Conservation (phyloP, 2,113 vertebrate species). For the Physeter macrocephalus region DNA sequence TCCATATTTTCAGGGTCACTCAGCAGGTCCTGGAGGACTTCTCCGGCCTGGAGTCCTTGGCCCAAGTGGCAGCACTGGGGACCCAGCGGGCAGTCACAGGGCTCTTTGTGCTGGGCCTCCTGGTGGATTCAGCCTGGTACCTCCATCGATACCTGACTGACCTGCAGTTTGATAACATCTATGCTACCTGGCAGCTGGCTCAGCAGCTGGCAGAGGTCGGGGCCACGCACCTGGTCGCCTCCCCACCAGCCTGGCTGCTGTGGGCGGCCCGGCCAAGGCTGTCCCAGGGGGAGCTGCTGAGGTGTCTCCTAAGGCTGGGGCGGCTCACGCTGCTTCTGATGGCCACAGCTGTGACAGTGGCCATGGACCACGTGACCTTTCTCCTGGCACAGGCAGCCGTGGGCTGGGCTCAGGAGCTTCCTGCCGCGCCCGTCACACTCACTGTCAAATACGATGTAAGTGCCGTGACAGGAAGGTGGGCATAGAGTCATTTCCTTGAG, state of each 20-base stretch:
- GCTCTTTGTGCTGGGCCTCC: constrained; percentile 81
- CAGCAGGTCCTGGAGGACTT: constrained; percentile 84
- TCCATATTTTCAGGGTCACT: constrained; percentile 74
- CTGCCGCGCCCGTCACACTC: constrained; percentile 78
- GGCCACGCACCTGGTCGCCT: constrained; percentile 52
- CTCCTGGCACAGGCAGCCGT: constrained; percentile 75
- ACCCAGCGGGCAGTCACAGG: constrained; percentile 84
- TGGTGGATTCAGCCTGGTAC: constrained; percentile 84
- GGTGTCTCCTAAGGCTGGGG: constrained; percentile 79
- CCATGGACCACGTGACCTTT: constrained; percentile 84
- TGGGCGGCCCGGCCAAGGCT: constrained; percentile 74
- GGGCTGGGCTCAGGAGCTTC: constrained; percentile 83
- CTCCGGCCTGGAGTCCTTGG: constrained; percentile 73
- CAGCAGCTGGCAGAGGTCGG: constrained; percentile 48
- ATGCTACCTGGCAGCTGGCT: constrained; percentile 78
- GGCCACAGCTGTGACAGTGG: constrained; percentile 77
- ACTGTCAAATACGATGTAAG: constrained; percentile 84
- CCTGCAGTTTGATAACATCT: constrained; percentile 87
- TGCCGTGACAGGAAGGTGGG: rapidly evolving
- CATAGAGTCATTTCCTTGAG: not conserved
- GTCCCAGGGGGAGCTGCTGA: constrained; percentile 80
- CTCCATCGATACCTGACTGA: constrained; percentile 88
- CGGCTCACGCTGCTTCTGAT: constrained; percentile 82
- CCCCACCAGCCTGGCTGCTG: constrained; percentile 72
- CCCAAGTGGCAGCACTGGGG: constrained; percentile 58